A percentile compares a stretch with the other conserved stretches of the same genome.
Conservation (phyloP, 23 tunicate species). For the Ciona savignyi region DNA sequence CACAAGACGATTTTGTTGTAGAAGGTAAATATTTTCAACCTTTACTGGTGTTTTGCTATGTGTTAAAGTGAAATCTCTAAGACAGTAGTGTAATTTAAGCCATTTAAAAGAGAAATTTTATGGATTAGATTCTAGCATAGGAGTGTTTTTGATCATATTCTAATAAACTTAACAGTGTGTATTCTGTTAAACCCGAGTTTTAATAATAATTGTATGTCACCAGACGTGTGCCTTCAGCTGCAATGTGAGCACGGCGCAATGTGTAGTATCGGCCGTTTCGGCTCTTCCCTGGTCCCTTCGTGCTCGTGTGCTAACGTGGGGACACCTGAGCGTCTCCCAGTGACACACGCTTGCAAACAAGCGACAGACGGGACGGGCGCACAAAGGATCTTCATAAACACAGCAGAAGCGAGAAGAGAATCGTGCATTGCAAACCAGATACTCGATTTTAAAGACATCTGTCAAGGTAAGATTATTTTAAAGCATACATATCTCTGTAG, state of each 20-base stretch:
- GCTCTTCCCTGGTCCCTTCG: constrained; percentile 13
- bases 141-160: too few species aligned
- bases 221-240: constrained; percentile 64
- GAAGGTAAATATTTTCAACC: constrained; percentile 38
- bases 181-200: neutral
- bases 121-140: too few species aligned
- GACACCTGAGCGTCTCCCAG: constrained; percentile 23
- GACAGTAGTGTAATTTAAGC: too few species aligned
- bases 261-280: constrained; percentile 18
- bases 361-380: constrained; percentile 28
- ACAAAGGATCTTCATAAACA: constrained; percentile 25
- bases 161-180: neutral
- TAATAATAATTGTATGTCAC: constrained; percentile 4
- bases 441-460: constrained; percentile 41
- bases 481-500: too few species aligned
- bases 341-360: constrained; percentile 35
- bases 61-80: too few species aligned
- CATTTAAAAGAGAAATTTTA: too few species aligned
- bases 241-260: constrained; percentile 62
- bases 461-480: constrained; percentile 55
- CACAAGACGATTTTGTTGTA: constrained; percentile 34
- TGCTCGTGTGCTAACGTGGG: constrained; percentile 70
- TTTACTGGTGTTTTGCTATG: neutral
- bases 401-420: constrained; percentile 15
- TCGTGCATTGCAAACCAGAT: constrained; percentile 18